A percentile compares a stretch with the other conserved stretches of the same genome.
Evolutionary conservation across 2,888 invertebrate genomes (phyloP).

Genomic region (Petrolisthes cinctipes): DNA sequence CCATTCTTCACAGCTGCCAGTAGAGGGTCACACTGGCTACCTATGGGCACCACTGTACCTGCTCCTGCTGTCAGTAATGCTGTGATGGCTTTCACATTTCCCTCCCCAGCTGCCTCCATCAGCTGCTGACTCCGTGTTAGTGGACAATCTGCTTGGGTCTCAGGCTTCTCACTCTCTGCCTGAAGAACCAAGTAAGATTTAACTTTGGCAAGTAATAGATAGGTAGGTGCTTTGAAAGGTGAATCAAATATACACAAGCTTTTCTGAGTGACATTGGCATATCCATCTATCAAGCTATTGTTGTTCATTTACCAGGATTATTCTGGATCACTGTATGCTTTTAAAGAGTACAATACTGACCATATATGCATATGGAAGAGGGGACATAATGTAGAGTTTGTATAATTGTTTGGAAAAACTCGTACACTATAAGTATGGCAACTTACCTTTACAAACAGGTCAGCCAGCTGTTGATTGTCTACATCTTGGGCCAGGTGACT

Average conservation of each 20-base stretch:
- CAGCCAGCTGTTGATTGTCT: constrained; percentile 29
- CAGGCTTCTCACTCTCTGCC: neutral
- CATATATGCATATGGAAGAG: too few relatives aligned
- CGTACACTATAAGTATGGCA: too few relatives aligned
- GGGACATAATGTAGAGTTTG: too few relatives aligned
- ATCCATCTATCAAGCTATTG: too few relatives aligned
- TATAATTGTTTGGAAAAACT: too few relatives aligned
- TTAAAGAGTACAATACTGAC: too few relatives aligned
- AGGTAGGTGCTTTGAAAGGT: too few relatives aligned
- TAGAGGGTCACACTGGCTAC: constrained; percentile 40
- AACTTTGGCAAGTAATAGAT: too few relatives aligned
- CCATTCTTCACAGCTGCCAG: constrained; percentile 42
- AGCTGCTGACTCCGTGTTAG: constrained; percentile 12
- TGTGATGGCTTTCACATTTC: constrained; percentile 31
- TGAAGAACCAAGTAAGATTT: neutral
- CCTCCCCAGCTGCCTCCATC: constrained; percentile 35
- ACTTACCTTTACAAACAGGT: constrained; percentile 36
- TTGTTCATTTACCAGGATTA: too few relatives aligned
- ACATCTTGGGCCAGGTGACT: constrained; percentile 21
- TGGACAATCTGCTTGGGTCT: neutral
- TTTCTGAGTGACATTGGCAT: too few relatives aligned
- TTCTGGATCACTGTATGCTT: too few relatives aligned
- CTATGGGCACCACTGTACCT: constrained; percentile 34
- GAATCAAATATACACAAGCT: too few relatives aligned
- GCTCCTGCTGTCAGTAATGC: constrained; percentile 31